Evolutionary conservation across 2,113 vertebrate species (phyloP).

Genomic region (Pimephales promelas): DNA sequence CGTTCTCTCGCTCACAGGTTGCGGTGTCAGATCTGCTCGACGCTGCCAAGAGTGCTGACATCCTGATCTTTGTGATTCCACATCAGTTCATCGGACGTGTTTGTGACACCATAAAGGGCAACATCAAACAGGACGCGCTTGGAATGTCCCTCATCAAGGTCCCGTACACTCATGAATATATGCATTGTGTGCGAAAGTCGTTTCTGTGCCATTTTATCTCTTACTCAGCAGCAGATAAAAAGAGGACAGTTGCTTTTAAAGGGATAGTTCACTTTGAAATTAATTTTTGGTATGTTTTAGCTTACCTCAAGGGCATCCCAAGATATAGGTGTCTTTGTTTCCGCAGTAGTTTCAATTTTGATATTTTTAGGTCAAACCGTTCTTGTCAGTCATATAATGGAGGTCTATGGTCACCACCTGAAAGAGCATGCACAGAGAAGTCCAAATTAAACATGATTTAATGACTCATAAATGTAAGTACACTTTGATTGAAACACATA

Average conservation of each 20-base stretch:
- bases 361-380: no score
- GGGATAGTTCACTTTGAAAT: no score
- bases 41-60: conserved; percentile 81
- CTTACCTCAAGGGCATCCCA: no score
- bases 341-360: no score
- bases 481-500: no score
- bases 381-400: no score
- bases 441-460: no score
- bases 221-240: conserved; percentile 14
- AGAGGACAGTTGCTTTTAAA: conserved; percentile 1
- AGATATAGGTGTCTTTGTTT: no score
- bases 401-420: no score
- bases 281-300: no score
- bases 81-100: conserved; percentile 90
- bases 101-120: conserved; percentile 89
- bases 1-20: conserved; percentile 72
- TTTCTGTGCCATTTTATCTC: background rate
- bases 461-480: no score
- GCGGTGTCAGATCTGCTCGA: conserved; percentile 90
- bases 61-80: conserved; percentile 94
- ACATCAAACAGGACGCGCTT: conserved; percentile 82
- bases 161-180: background rate
- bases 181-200: background rate
- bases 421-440: no score
- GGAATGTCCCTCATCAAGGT: conserved; percentile 98